phyloP scores from a whole-genome alignment of 2,113 vertebrate genomes.

The Glaucomys volans region DNA sequence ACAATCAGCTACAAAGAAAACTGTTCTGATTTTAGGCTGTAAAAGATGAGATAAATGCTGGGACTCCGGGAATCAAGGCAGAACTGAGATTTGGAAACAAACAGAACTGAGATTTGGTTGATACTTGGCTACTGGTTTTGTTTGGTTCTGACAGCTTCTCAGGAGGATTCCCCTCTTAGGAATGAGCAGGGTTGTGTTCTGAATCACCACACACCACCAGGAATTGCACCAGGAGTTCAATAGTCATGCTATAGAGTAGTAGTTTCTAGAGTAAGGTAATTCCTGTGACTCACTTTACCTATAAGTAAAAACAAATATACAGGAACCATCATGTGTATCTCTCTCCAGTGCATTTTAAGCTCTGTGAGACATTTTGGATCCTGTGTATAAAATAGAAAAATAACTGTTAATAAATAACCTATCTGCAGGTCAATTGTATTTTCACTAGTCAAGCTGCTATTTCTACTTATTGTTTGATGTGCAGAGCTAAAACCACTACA shows the following conservation, averaged over 20 bases:
- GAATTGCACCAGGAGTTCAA: no score
- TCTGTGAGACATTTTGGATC: background rate
- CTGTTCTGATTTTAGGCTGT: background rate
- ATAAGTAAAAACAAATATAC: background rate
- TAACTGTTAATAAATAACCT: background rate
- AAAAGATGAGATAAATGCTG: background rate
- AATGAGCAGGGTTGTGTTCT: fast-evolving
- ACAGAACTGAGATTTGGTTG: background rate
- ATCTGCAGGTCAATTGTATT: background rate
- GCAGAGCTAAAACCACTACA: background rate
- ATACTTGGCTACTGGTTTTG: fast-evolving
- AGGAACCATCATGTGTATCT: background rate
- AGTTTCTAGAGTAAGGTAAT: background rate
- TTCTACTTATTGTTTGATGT: background rate
- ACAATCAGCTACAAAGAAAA: background rate
- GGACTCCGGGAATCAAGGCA: no score
- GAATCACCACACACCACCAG: background rate
- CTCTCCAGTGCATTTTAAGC: background rate
- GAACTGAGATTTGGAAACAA: no score
- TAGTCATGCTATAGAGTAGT: background rate
- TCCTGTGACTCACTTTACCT: background rate
- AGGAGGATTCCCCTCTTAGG: no score
- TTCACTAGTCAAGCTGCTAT: background rate
- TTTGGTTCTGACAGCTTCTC: fast-evolving
- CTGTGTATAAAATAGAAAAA: background rate